Conservation (phyloP, 1,140 invertebrate species). For the Cydia amplana region DNA sequence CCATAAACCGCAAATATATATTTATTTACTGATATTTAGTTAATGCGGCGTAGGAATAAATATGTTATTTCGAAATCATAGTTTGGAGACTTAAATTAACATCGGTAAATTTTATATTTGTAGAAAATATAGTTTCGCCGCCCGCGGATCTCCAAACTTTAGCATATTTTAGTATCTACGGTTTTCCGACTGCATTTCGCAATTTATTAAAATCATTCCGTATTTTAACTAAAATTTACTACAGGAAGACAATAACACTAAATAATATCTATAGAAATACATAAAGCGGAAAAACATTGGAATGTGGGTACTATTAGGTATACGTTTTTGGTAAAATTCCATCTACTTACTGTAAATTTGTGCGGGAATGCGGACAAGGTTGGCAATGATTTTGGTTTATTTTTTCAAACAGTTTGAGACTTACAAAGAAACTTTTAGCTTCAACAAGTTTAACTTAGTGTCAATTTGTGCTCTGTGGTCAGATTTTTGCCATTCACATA, state of each 20-base stretch:
- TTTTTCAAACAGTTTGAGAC: constrained; percentile 47
- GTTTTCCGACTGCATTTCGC: background rate
- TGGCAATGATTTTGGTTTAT: constrained; percentile 60
- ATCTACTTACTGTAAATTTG: constrained; percentile 40
- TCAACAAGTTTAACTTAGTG: constrained; percentile 39
- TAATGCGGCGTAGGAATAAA: background rate
- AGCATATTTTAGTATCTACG: constrained; percentile 29
- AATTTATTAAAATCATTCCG: constrained; percentile 37
- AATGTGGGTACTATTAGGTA: constrained; percentile 43
- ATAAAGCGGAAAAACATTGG: constrained; percentile 48
- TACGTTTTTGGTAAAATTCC: constrained; percentile 46
- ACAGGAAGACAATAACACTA: constrained; percentile 57
- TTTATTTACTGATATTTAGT: background rate
- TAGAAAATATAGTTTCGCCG: background rate
- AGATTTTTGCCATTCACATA: constrained; percentile 41
- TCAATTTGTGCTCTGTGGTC: constrained; percentile 45
- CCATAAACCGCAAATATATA: background rate
- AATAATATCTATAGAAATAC: constrained; percentile 42
- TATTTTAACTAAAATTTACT: constrained; percentile 43
- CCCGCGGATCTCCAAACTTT: constrained; percentile 4
- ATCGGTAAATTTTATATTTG: background rate
- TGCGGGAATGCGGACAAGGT: constrained; percentile 40
- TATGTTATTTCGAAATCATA: background rate
- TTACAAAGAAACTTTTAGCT: constrained; percentile 51
- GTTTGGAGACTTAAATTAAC: background rate